Base-by-base conservation (phyloP, 1,140 invertebrate genomes). In the Ostrea edulis region DNA sequence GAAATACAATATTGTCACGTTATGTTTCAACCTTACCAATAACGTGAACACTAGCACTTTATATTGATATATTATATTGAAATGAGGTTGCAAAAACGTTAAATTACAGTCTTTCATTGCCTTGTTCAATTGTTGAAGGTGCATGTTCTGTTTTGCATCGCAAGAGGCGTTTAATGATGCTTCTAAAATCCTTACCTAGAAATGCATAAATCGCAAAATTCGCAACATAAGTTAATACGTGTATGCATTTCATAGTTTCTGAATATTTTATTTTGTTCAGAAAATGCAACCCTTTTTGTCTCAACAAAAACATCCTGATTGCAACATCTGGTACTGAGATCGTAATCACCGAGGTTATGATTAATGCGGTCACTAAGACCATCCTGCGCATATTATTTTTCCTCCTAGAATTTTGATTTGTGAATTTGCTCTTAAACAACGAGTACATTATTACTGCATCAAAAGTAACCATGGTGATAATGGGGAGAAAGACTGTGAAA, bases 301-400 rank as follows among this genome's bases (percentile, higher is more conserved):
- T 44, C 5, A 44, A 44, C 5, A 44, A 44, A 44, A 44, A 44
- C 35, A 44, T 44, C 35, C 35, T 62, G 58, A 62, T 62, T 62
- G 58, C n/a, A 14, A 62, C 58, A n/a, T 62, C n/a, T 14, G 58
- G 58, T 62, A 62, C 58, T 62, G 58, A 62, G 58, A 62, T 62
- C n/a, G 17, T 62, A 7, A 62, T 62, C 7, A 62, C 58, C 17
- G 58, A 62, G 17, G 9, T 62, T n/a, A 62, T n/a, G 17, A 62
- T 62, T 20, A 4, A 62, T 62, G 58, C 12, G 11, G 58, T 62
- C 14, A 62, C 58, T 62, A 62, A 62, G n/a, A 62, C 9, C 58
- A 62, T 62, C n/a, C n/a, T 11, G 58, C 12, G 58, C 5, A 62
- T 62, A 62, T 62, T 14, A 20, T n/a, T 12, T 20, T 62, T 14